Percentiles rank a stretch among this genome's conserved stretches.
These are phyloP conservation scores for Tiliacea citrago DNA, from an alignment of 2,888 invertebrate species.

Conservation along the genomic window DNA sequence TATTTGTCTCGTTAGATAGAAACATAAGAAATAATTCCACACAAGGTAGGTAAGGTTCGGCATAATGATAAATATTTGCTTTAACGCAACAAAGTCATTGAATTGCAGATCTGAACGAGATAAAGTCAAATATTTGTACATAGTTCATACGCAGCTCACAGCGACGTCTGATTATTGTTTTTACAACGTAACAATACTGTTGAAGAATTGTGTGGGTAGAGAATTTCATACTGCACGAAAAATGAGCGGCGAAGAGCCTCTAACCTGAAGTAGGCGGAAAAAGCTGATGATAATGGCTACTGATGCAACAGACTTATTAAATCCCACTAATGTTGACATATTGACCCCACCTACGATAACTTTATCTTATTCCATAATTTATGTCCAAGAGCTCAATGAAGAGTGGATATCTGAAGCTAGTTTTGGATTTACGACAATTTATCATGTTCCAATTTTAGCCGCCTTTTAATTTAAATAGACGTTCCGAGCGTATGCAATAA, in stretches of 20 bases:
- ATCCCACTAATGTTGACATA: conserved; percentile 57
- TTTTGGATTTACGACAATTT: conserved; percentile 4
- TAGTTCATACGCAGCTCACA: conserved; percentile 6
- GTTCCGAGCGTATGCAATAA: not conserved
- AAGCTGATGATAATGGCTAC: conserved; percentile 48
- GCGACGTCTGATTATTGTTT: conserved; percentile 29
- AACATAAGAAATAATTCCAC: conserved; percentile 26
- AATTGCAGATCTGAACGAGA: conserved; percentile 52
- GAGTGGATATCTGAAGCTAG: conserved; percentile 3
- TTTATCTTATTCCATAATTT: conserved; percentile 37
- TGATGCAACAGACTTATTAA: conserved; percentile 55
- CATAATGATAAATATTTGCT: conserved; percentile 17
- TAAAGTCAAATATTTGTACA: conserved; percentile 30
- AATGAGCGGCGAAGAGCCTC: conserved; percentile 37
- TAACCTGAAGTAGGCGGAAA: conserved; percentile 54
- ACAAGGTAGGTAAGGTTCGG: conserved; percentile 23
- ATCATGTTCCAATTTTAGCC: conserved; percentile 1
- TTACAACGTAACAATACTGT: conserved; percentile 31
- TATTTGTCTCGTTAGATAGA: conserved; percentile 14
- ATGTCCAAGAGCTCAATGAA: conserved; percentile 24
- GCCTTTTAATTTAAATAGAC: conserved; percentile 3
- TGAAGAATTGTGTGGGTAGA: conserved; percentile 44
- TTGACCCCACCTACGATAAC: conserved; percentile 53
- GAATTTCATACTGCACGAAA: conserved; percentile 23
- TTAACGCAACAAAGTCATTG: conserved; percentile 57